A percentile compares a stretch with the other conserved stretches of the same genome.
These are phyloP conservation scores for Hirtodrosophila trivittata DNA, from an alignment of 2,888 invertebrate species.

Conservation along the genomic window DNA sequence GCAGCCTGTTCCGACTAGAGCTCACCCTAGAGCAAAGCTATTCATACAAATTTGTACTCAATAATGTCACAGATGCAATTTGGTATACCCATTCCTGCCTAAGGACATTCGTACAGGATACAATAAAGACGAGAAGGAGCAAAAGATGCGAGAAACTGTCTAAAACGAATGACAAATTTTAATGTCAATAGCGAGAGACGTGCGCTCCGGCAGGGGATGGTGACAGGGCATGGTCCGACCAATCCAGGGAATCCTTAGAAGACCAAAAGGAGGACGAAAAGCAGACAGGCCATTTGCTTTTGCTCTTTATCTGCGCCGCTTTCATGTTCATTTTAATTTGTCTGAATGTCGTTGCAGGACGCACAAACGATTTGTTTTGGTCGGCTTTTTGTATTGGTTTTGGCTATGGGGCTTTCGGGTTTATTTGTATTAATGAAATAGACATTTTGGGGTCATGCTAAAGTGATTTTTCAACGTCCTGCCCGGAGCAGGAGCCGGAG, in stretches of 20 bases:
- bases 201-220: constrained; percentile 31
- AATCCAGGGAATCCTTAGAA: neutral
- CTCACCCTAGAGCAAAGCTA: constrained; percentile 1
- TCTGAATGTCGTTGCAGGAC: constrained; percentile 72
- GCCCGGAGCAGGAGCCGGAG: constrained; percentile 16
- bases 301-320: constrained; percentile 45
- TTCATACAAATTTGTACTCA: constrained; percentile 2
- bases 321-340: constrained; percentile 79
- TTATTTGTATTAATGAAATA: constrained; percentile 80
- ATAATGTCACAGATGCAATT: no score
- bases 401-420: constrained; percentile 39
- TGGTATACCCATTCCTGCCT: no score
- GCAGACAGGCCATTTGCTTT: constrained; percentile 37
- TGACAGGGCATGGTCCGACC: constrained; percentile 17
- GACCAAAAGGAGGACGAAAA: neutral
- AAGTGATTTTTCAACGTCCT: constrained; percentile 81
- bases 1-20: neutral
- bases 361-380: constrained; percentile 76
- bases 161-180: constrained; percentile 75
- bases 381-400: constrained; percentile 46
- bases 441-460: constrained; percentile 80
- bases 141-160: constrained; percentile 36
- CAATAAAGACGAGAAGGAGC: constrained; percentile 22
- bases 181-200: constrained; percentile 74
- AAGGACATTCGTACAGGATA: neutral